Evolutionary conservation across 2,113 vertebrate species (phyloP).

Genomic region (Willisornis vidua): DNA sequence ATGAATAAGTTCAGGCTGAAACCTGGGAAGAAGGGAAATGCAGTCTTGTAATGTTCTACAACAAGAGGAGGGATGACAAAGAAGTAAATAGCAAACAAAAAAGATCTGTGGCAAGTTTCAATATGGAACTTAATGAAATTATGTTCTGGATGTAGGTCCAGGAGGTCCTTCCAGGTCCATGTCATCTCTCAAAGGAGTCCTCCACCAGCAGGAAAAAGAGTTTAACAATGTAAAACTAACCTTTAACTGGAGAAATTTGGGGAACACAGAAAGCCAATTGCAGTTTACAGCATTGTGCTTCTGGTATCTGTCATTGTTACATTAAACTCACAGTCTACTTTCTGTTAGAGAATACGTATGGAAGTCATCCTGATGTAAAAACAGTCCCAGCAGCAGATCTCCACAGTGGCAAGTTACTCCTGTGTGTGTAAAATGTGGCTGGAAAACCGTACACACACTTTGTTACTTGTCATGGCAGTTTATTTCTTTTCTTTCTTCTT

Average conservation of each 20-base stretch:
- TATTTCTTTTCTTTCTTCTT: constrained; percentile 52
- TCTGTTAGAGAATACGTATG: background rate
- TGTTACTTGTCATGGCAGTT: constrained; percentile 22
- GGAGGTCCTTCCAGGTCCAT: background rate
- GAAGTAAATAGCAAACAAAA: background rate
- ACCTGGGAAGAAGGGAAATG: background rate
- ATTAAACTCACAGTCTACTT: background rate
- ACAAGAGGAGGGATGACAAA: background rate
- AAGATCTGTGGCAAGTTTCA: background rate
- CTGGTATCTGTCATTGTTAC: constrained; percentile 1
- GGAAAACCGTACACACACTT: background rate
- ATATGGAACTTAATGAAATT: background rate
- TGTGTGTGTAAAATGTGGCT: background rate
- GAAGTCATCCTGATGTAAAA: background rate
- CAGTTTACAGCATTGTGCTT: background rate
- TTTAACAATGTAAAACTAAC: background rate
- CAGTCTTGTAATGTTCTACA: background rate
- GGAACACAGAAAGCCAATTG: background rate
- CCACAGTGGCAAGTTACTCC: constrained; percentile 27
- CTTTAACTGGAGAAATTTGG: background rate
- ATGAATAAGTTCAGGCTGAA: background rate
- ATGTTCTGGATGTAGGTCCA: background rate
- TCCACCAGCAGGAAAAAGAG: background rate
- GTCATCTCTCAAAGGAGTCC: background rate
- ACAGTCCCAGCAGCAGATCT: background rate